Evolutionary conservation across 2,888 invertebrate genomes (phyloP), one percentile per base, ranked within the genome.

Genomic region (Xanthia icteritia): DNA sequence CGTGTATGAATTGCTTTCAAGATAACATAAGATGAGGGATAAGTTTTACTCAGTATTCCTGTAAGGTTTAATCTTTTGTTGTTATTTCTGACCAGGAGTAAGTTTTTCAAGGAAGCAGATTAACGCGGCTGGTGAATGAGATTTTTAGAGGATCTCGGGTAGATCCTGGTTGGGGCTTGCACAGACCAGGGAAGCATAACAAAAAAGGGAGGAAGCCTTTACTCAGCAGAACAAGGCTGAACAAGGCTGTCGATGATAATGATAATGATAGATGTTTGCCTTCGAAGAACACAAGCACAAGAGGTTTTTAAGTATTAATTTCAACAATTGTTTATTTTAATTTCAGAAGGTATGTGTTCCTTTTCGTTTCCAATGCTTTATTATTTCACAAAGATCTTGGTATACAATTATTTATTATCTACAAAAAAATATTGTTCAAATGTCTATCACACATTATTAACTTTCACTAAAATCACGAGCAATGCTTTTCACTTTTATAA

Each of bases 1-100:
- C 71, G 61, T 48, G 66, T 78, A 82, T 76, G 78, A 78, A 84
- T 84, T 84, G 85, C 77, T 84, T 75, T 36, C 36, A 63, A 72
- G 82, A 82, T 82, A 75, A 71, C 69, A 76, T 72, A 45, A 64
- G n/a, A 83, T 58, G 67, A 61, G 48, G 58, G 39, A 73, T 69
- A 65, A 27, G 48, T 69, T 74, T 63, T 72, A 27, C 63, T 42
- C n/a, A 54, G 69, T 42, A 60, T 84, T 74, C 51, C 31, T 58
- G 45, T 36, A 54, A 27, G 63, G 45, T 69, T 60, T 4, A 82
- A 82, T 72, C 27, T 64, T 82, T 69, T 72, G 51, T 73, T 79
- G 48, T 51, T 77, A 56, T 77, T 65, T 68, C 8, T 60, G 51
- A 51, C 36, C 5, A 56, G 11, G 36, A 9, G 61, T 48, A 27